Base-by-base conservation (phyloP, 2,888 invertebrate genomes). In the Diarsia mendica region DNA sequence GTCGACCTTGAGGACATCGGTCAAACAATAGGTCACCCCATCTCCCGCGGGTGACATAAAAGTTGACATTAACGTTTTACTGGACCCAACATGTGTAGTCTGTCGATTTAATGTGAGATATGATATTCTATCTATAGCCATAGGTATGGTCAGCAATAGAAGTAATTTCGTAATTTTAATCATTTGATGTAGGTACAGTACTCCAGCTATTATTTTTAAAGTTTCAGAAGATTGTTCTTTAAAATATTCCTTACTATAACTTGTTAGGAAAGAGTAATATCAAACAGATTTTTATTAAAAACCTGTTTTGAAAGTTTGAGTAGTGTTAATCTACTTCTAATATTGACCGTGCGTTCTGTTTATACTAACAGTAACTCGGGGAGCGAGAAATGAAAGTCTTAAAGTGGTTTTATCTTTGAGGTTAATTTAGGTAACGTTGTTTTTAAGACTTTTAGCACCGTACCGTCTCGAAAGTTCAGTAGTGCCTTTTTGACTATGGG, bases 21-120 rank as follows among this genome's bases (percentile, higher is more conserved):
- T 81, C 79, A 79, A 79, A 76, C 82, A 75, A 76, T 61, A 71
- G 67, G 64, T 82, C 82, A 64, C 39, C 51, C 51, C 18, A 23
- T 28, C 28, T 60, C 80, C 70, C 82, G 58, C n/a, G 67, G 82
- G 80, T n/a, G 49, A 60, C 58, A 82, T 82, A 71, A 77, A 82
- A 82, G 51, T 53, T 82, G 77, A 71, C 77, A 80, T 80, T 80
- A 77, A 77, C 18, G 55, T 77, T 77, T 82, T 58, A 64, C 63
- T 70, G 69, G 51, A 11, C 53, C 51, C 44, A 20, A 53, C 53
- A 75, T 60, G 53, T 69, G 61, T 79, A 15, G 48, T 28, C 28
- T 61, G 65, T 18, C 66, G 49, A 66, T 66, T 61, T 23, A 53
- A 53, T 61, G 13, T 51, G 48, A 80, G n/a, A 49, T 23, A 64